Evolutionary conservation across 2,888 invertebrate genomes (phyloP), one percentile per base, ranked within the genome.

Genomic region (Baccha elongata): DNA sequence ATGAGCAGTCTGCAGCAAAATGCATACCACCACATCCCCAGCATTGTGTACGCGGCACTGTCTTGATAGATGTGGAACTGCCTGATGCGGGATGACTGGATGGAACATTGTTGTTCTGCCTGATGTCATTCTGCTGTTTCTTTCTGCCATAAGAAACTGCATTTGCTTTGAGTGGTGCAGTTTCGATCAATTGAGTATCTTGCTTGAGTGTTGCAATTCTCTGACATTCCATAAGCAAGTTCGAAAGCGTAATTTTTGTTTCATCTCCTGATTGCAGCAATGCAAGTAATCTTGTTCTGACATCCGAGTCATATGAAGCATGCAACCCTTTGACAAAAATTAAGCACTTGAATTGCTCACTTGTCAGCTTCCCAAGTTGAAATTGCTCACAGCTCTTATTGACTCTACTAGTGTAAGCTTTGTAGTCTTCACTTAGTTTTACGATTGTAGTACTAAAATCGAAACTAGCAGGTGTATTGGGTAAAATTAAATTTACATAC

Each of bases 321-420:
- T 84, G 69, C 3, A 86, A 62, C 1, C 85, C 81, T 50, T 74
- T 81, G 5, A 85, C 55, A 48, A 83, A 85, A 13, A 85, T 58
- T 50, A 85, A 74, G 19, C 83, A 85, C 48, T 85, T 86, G n/a
- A 85, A 85, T 29, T 85, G 85, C 26, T 86, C 83, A 4, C 72
- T 23, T 13, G 69, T 78, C 4, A 85, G 32, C 21, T 74, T 55
- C 1, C 42, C 60, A 10, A 86, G 44, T 37, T 84, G 58, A 29
- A 85, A 86, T 19, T 83, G 17, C 60, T 85, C 84, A 44, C 81
- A 85, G 0, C 37, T 42, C 13, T 62, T 75, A 17, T 85, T 86
- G 1, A 86, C 79, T 35, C 17, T 17, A 0, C 73, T 64, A 76
- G 58, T 35, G 8, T 55, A 84, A 42, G 65, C 32, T 3, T 74